A percentile compares a stretch with the other conserved stretches of the same genome.
Evolutionary conservation across 2,888 invertebrate genomes (phyloP).

Genomic region (Oxytorus armatus): DNA sequence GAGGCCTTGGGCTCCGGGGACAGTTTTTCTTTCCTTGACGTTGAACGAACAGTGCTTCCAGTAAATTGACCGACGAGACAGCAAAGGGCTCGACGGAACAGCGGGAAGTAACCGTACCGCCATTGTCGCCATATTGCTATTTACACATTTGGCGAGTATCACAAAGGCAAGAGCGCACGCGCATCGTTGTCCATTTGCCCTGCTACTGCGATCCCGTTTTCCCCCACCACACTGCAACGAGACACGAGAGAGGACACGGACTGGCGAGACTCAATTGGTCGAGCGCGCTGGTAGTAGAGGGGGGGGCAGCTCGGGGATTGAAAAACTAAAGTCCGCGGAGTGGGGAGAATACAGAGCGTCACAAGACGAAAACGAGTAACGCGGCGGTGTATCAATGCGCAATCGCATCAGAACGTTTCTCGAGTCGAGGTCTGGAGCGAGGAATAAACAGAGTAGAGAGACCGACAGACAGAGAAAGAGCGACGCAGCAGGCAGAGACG

Average conservation of each 20-base stretch:
- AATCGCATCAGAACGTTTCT: conserved; percentile 82
- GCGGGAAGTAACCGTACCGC: conserved; percentile 71
- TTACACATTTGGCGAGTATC: conserved; percentile 38
- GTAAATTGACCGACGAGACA: conserved; percentile 50
- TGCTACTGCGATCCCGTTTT: conserved; percentile 62
- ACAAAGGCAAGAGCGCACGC: conserved; percentile 65
- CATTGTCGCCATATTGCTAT: conserved; percentile 71
- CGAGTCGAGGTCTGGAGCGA: conserved; percentile 78
- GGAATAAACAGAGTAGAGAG: conserved; percentile 80
- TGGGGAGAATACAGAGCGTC: conserved; percentile 73
- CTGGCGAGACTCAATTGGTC: too few relatives aligned
- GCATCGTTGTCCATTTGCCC: conserved; percentile 36
- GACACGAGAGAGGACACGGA: conserved; percentile 69
- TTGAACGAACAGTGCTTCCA: conserved; percentile 33
- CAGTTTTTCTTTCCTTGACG: conserved; percentile 33
- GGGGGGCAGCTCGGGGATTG: conserved; percentile 55
- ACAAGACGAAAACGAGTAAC: conserved; percentile 76
- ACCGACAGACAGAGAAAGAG: conserved; percentile 70
- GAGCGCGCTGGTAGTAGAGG: not conserved
- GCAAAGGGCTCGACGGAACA: conserved; percentile 64
- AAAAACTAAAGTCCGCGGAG: conserved; percentile 14
- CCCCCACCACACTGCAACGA: conserved; percentile 28
- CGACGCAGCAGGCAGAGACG: conserved; percentile 73
- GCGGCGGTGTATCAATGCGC: conserved; percentile 81
- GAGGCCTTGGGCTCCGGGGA: conserved; percentile 37